Percentiles rank a stretch among this genome's conserved stretches.
These are phyloP conservation scores for Dendrolimus kikuchii DNA, from an alignment of 1,140 invertebrate genomes.

Conservation along the genomic window DNA sequence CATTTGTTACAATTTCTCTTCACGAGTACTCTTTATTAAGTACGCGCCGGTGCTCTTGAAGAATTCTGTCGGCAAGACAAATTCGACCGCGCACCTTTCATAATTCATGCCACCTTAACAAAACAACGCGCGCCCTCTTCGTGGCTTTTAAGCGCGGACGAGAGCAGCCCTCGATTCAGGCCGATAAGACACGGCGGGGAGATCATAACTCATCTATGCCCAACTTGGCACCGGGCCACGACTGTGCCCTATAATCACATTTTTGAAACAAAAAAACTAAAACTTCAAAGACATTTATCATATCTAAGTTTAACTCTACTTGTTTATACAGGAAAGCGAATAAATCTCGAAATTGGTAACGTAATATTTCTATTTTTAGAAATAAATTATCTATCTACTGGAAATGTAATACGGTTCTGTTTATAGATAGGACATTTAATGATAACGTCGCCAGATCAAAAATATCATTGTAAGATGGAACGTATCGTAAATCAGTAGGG, in stretches of 20 bases:
- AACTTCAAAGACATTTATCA: too few species aligned
- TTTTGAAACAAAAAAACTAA: too few species aligned
- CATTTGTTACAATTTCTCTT: too few species aligned
- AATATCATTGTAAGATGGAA: constrained; percentile 11
- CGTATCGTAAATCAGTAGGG: constrained; percentile 47
- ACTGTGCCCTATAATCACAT: too few species aligned
- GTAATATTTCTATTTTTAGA: too few species aligned
- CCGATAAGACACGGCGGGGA: constrained; percentile 20
- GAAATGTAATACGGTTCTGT: too few species aligned
- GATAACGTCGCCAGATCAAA: constrained; percentile 5
- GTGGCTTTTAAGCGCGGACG: constrained; percentile 1
- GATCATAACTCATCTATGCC: not conserved
- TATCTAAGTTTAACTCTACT: too few species aligned
- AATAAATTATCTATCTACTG: too few species aligned
- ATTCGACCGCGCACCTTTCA: not conserved
- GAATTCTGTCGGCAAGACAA: not conserved
- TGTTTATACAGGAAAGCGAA: too few species aligned
- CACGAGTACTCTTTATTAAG: too few species aligned
- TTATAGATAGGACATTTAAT: constrained; percentile 1
- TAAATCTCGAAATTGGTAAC: too few species aligned
- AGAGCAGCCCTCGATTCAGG: constrained; percentile 15
- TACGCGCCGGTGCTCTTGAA: not conserved
- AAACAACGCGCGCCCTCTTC: constrained; percentile 5
- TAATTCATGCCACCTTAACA: constrained; percentile 10
- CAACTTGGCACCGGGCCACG: not conserved